Conservation (phyloP, 2,797 vertebrate genomes). For the Apogon hyalosoma region DNA sequence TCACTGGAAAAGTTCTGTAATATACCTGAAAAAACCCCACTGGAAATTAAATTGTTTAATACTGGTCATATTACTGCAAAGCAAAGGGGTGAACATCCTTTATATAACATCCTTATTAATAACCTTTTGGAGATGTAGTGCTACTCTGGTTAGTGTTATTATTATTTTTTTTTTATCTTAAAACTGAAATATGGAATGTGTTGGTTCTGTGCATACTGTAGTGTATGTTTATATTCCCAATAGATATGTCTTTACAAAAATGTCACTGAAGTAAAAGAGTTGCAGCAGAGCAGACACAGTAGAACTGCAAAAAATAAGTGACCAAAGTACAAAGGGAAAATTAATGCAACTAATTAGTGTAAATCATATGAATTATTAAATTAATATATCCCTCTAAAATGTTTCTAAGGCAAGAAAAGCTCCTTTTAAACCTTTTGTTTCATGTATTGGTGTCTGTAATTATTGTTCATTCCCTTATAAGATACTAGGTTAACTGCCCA, state of each 20-base stretch:
- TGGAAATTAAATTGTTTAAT: too few species aligned
- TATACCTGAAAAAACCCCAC: too few species aligned
- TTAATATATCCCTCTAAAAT: conserved; percentile 21
- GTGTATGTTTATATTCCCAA: too few species aligned
- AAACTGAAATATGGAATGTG: too few species aligned
- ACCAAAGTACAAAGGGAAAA: conserved; percentile 15
- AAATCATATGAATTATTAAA: conserved; percentile 22
- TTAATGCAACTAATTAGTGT: background rate
- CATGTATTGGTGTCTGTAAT: conserved; percentile 22
- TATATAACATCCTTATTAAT: too few species aligned
- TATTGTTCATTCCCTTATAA: conserved; percentile 15
- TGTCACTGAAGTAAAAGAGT: background rate
- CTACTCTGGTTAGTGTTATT: too few species aligned
- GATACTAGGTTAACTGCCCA: conserved; percentile 22
- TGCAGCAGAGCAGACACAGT: conserved; percentile 3
- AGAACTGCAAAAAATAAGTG: conserved; percentile 11
- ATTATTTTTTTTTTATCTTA: too few species aligned
- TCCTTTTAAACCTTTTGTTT: conserved; percentile 29
- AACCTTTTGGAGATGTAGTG: too few species aligned
- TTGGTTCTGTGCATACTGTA: too few species aligned
- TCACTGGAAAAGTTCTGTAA: too few species aligned
- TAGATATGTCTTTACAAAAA: background rate
- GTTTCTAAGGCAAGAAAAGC: conserved; percentile 32
- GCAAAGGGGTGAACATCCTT: too few species aligned
- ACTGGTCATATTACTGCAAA: too few species aligned